Percentiles rank a stretch among this genome's conserved stretches.
These are phyloP conservation scores for Butorides virescens DNA, from an alignment of 2,113 vertebrate genomes.

Conservation along the genomic window DNA sequence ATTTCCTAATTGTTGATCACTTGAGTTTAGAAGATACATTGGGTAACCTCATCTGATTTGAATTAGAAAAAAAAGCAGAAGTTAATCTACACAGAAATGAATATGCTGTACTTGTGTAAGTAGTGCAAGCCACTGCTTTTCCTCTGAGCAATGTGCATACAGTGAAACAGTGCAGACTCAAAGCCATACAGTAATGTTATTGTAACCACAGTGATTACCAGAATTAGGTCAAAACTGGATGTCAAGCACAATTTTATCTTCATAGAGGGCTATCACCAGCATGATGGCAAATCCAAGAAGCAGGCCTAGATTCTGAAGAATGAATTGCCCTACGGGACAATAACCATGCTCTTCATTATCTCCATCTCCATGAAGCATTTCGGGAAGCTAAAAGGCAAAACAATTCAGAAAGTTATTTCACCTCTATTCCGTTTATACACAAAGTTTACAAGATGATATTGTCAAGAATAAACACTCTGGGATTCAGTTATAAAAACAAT, in stretches of 20 bases:
- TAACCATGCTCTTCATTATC: constrained; percentile 93
- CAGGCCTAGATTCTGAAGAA: constrained; percentile 93
- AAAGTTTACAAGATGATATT: neutral
- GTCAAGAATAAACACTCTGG: neutral
- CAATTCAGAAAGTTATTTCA: neutral
- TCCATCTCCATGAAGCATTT: constrained; percentile 96
- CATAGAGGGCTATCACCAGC: constrained; percentile 97
- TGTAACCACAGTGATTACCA: constrained; percentile 42
- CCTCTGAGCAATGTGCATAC: constrained; percentile 63
- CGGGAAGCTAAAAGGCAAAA: constrained; percentile 83
- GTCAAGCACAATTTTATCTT: constrained; percentile 93
- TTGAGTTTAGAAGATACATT: neutral
- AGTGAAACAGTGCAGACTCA: constrained; percentile 59
- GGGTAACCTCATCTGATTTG: neutral
- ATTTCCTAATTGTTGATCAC: neutral
- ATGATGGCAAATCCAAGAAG: constrained; percentile 93
- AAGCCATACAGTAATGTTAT: constrained; percentile 52
- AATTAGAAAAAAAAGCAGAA: constrained; percentile 7
- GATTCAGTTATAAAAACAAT: neutral
- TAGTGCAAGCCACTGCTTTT: constrained; percentile 57
- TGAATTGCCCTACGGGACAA: constrained; percentile 90
- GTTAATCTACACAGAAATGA: neutral
- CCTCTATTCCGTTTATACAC: neutral
- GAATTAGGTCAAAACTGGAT: constrained; percentile 84
- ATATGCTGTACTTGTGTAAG: constrained; percentile 39